These are phyloP conservation scores for Cerceris ruficornis DNA, from an alignment of 2,888 invertebrate species.

Conservation along the genomic window DNA sequence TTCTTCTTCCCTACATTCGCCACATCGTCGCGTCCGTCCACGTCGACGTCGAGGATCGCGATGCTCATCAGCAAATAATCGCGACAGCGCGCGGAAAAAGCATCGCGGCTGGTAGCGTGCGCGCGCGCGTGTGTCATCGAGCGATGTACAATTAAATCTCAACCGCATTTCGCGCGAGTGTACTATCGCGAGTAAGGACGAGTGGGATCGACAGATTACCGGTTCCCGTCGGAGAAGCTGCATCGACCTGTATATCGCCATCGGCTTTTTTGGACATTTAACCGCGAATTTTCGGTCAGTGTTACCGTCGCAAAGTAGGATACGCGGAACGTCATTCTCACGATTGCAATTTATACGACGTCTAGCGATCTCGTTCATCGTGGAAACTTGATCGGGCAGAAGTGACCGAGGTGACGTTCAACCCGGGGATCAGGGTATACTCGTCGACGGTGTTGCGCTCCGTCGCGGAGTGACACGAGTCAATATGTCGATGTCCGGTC, in stretches of 20 bases:
- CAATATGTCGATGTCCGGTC: slow-evolving; percentile 54
- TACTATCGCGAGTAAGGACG: slow-evolving; percentile 19
- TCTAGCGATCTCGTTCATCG: not conserved
- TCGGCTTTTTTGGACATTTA: slow-evolving; percentile 16
- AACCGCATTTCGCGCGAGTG: slow-evolving; percentile 56
- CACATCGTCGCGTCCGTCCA: slow-evolving; percentile 41
- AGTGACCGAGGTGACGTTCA: slow-evolving; percentile 8
- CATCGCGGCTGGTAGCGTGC: slow-evolving; percentile 44
- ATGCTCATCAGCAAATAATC: slow-evolving; percentile 57
- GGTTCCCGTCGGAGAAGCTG: slow-evolving; percentile 34
- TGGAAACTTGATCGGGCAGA: not conserved
- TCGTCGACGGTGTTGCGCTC: slow-evolving; percentile 6
- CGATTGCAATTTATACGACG: slow-evolving; percentile 6
- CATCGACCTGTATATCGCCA: slow-evolving; percentile 7
- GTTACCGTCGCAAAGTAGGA: not conserved
- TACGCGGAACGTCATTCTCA: not conserved
- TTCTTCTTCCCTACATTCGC: slow-evolving; percentile 52
- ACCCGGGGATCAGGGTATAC: not conserved
- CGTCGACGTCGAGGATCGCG: slow-evolving; percentile 48
- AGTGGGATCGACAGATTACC: slow-evolving; percentile 40
- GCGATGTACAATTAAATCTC: slow-evolving; percentile 59
- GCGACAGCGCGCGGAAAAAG: slow-evolving; percentile 51
- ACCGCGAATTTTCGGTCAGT: slow-evolving; percentile 7
- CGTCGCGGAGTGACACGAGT: slow-evolving; percentile 33
- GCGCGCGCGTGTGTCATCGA: slow-evolving; percentile 42